Percentiles rank a stretch among this genome's conserved stretches.
Conservation (phyloP, 2,888 invertebrate genomes). For the Amblyjoppa proteus region DNA sequence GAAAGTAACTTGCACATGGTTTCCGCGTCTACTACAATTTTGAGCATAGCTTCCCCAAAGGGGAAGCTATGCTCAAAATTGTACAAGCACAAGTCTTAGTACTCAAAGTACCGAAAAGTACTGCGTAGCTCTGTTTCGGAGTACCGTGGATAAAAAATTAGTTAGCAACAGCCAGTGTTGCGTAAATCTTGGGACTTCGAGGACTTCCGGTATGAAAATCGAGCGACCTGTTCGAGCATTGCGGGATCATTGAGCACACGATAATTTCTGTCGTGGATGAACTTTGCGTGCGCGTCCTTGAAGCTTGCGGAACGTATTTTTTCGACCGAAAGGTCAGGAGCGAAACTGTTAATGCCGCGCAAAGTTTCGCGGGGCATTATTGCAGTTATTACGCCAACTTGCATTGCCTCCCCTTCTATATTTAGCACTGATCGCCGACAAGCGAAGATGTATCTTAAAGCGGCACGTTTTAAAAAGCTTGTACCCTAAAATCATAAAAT, state of each 20-base stretch:
- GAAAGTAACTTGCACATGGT: too few relatives aligned
- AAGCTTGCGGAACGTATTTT: conserved; percentile 42
- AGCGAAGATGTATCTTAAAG: background rate
- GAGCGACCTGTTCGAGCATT: conserved; percentile 24
- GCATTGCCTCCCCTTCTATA: conserved; percentile 11
- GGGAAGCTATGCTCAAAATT: too few relatives aligned
- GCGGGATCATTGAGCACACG: conserved; percentile 23
- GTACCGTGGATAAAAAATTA: background rate
- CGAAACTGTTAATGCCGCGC: conserved; percentile 43
- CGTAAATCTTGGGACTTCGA: background rate
- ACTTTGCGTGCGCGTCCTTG: conserved; percentile 70
- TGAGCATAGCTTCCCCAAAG: too few relatives aligned
- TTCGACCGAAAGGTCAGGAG: conserved; percentile 62
- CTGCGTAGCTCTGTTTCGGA: background rate
- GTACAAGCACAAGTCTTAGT: too few relatives aligned
- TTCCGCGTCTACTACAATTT: too few relatives aligned
- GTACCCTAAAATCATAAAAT: background rate
- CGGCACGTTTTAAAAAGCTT: background rate
- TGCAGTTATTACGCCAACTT: conserved; percentile 19
- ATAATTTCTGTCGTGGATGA: conserved; percentile 59
- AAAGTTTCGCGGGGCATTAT: conserved; percentile 25
- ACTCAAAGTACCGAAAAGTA: too few relatives aligned
- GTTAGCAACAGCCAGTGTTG: background rate
- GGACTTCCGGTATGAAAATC: conserved; percentile 21
- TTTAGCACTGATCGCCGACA: conserved; percentile 17